Evolutionary conservation across 2,113 vertebrate species (phyloP), one percentile per base, ranked within the genome.

Genomic region (Cheilinus undulatus): DNA sequence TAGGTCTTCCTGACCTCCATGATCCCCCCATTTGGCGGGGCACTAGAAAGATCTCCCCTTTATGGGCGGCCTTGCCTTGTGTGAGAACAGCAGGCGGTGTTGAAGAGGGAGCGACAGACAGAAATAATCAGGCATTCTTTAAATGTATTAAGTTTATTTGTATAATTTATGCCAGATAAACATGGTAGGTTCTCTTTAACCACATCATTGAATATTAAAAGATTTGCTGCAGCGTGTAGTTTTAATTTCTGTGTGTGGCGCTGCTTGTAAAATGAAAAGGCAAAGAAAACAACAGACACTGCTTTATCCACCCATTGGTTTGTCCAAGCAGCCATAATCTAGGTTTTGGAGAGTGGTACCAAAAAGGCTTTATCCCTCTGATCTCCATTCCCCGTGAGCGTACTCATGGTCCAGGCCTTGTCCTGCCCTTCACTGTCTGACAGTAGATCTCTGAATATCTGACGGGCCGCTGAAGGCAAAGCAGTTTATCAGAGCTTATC

Each of bases 371-470:
- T 23, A 72, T 61, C 40, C 17, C 38, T 46, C 75, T 57, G 30
- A 52, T 75, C 26, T 68, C 46, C 27, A 15, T 36, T 58, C 28
- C 69, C 32, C 17, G 28, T 26, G 46, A 76, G 24, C 7, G 4
- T 43, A 8, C 51, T 38, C 22, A 5, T 27, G 13, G 58, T 48
- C 68, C 61, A 36, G 17, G 53, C 23, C 60, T 38, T 13, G 56
- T 50, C 43, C 52, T 52, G 32, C 57, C 60, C 73, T 70, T 76
- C 43, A 50, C 28, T 45, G 56, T 28, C 22, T 30, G 7, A 14
- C 20, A 5, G 75, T 34, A 61, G 15, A 80, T 85, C 78, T 80
- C 76, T 68, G 84, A 73, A 81, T 76, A 86, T 80, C 57, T 83
- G 77, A 83, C 53, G 66, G 7, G 28, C 69, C 69, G 82, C 54